phyloP scores from a whole-genome alignment of 2,797 vertebrate species.

The Scarus forsteni region DNA sequence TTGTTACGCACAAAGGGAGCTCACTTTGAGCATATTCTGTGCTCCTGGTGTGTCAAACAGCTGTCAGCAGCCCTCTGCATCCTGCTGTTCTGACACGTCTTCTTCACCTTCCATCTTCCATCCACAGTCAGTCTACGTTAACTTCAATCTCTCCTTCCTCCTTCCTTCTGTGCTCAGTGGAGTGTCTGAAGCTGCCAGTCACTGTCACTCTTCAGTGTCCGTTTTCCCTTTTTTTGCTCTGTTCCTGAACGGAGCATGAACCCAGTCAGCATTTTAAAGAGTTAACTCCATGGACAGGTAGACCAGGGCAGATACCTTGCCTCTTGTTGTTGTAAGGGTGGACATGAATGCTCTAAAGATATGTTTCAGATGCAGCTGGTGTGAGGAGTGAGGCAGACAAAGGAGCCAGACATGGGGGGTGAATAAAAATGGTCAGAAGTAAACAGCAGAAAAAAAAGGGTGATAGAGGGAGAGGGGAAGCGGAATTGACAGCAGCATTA shows the following conservation, averaged over 20 bases:
- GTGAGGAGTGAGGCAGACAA: slow-evolving; percentile 22
- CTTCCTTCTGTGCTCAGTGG: slow-evolving; percentile 27
- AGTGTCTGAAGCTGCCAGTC: slow-evolving; percentile 64
- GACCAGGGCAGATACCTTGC: slow-evolving; percentile 6
- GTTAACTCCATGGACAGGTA: not conserved
- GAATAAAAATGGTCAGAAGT: slow-evolving; percentile 26
- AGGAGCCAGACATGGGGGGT: slow-evolving; percentile 24
- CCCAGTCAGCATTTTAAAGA: slow-evolving; percentile 43
- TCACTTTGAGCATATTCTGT: slow-evolving; percentile 48
- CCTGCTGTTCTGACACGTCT: slow-evolving; percentile 53
- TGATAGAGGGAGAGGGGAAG: slow-evolving; percentile 53
- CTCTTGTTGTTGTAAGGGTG: not conserved
- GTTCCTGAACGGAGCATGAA: slow-evolving; percentile 22
- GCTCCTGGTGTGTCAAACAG: slow-evolving; percentile 51
- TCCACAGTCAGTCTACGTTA: slow-evolving; percentile 58
- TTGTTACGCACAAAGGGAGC: not conserved
- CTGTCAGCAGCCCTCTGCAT: slow-evolving; percentile 56
- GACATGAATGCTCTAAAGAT: slow-evolving; percentile 2
- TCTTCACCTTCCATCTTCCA: slow-evolving; percentile 53
- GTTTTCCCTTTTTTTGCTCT: slow-evolving; percentile 23
- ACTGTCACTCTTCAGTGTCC: slow-evolving; percentile 26
- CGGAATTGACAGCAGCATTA: slow-evolving; percentile 72
- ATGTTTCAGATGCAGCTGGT: slow-evolving; percentile 24
- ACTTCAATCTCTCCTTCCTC: slow-evolving; percentile 57
- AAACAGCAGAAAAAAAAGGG: slow-evolving; percentile 43